Base-by-base conservation (phyloP, 1,140 invertebrate species). In the Asbolus verrucosus region DNA sequence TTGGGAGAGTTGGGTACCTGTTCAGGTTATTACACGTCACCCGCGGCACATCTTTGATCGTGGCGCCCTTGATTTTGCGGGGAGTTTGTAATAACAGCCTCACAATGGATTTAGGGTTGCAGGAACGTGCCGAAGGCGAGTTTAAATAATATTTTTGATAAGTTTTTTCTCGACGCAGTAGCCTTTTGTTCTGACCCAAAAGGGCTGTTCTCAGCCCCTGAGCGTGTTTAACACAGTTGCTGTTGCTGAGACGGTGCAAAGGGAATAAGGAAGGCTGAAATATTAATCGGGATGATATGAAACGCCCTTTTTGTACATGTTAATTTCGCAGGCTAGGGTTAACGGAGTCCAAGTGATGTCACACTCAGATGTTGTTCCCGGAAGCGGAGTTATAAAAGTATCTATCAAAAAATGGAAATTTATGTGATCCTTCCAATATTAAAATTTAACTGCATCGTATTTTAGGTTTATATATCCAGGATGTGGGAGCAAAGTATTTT, bases 61-160 rank as follows among this genome's bases (percentile, higher is more conserved):
- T 14, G 27, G 24, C 38, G 19, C 60, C 39, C 39, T 62, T 59
- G 30, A 54, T 63, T 65, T 66, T 54, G 43, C 15, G 46, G 24
- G 50, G 62, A 21, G 46, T 54, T 50, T 33, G 39, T 66, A 60
- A 66, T 66, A 66, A 65, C 39, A 5, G 27, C 16, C 16, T 59
- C 41, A 70, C 63, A 70, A 70, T 70, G 60, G 16, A 66, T 66
- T 66, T 59, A 70, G 31, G 62, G 62, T 59, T 59, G 31, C 16
- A 38, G n/a, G 43, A 70, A 66, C 43, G 43, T 70, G 69, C 62
- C 66, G 4, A 18, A 24, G 46, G 62, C 63, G 21, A 19, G 13
- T 65, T 66, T 70, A 59, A 70, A 70, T 70, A 59, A 66, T 70
- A 66, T 70, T 65, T 60, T 70, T 41, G 69, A 65, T 59, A 70